Percentiles rank a stretch among this genome's conserved stretches.
Evolutionary conservation across 2,888 invertebrate genomes (phyloP).

Genomic region (Gisinianus flammeolus): DNA sequence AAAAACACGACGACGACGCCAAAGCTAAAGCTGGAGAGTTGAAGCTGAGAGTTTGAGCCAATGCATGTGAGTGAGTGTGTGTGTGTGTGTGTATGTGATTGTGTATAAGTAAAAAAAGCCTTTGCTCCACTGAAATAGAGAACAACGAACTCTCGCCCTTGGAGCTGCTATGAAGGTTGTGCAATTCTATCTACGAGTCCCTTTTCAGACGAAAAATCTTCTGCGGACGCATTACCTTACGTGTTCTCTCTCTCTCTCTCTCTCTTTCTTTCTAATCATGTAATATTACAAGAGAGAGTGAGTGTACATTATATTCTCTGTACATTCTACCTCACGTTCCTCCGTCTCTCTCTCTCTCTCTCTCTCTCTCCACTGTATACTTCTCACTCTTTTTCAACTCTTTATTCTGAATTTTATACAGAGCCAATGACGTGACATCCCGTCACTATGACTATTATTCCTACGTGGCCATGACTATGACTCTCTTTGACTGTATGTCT

Average conservation of each 20-base stretch:
- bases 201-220: constrained; percentile 27
- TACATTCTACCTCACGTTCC: not conserved
- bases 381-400: not conserved
- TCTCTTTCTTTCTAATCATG: constrained; percentile 11
- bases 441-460: no score
- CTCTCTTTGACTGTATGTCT: not conserved
- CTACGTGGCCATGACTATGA: no score
- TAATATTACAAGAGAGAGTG: no score
- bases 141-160: constrained; percentile 51
- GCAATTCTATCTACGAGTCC: constrained; percentile 31
- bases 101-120: constrained; percentile 37
- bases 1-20: not conserved
- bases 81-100: not conserved
- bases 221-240: constrained; percentile 21
- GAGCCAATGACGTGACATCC: no score
- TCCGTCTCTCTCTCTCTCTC: not conserved
- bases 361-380: not conserved
- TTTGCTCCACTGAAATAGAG: constrained; percentile 50
- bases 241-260: constrained; percentile 28
- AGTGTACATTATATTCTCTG: not conserved
- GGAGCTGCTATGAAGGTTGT: constrained; percentile 42
- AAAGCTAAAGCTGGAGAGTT: not conserved
- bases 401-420: no score
- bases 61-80: not conserved
- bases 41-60: not conserved